Conservation (phyloP, 2,113 vertebrate genomes). For the Helogale parvula region DNA sequence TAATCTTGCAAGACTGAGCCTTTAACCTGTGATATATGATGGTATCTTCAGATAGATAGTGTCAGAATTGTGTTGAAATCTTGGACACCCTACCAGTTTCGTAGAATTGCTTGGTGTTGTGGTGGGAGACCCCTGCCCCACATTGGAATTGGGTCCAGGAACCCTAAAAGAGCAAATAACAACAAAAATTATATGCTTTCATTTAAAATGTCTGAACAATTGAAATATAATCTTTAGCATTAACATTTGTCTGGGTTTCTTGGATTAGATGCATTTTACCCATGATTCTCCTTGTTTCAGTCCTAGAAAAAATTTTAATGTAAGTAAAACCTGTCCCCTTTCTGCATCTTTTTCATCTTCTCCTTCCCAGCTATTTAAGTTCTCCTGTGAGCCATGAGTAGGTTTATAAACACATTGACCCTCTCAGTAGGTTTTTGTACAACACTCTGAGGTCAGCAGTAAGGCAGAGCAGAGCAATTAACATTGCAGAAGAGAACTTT, state of each 20-base stretch:
- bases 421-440: background rate
- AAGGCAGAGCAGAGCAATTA: background rate
- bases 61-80: background rate
- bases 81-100: background rate
- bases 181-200: background rate
- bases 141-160: background rate
- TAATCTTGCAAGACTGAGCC: background rate
- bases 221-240: conserved; percentile 5
- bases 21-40: background rate
- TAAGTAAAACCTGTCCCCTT: background rate
- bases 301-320: background rate
- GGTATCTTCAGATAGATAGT: background rate
- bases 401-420: background rate
- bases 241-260: background rate
- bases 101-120: background rate
- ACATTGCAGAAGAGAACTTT: background rate
- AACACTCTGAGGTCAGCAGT: background rate
- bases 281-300: background rate
- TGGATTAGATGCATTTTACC: background rate
- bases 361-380: background rate
- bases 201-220: background rate
- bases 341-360: background rate
- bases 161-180: background rate
- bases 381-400: background rate
- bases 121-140: background rate